Evolutionary conservation across 2,797 vertebrate genomes (phyloP), one percentile per base, ranked within the genome.

Genomic region (Sparus aurata): DNA sequence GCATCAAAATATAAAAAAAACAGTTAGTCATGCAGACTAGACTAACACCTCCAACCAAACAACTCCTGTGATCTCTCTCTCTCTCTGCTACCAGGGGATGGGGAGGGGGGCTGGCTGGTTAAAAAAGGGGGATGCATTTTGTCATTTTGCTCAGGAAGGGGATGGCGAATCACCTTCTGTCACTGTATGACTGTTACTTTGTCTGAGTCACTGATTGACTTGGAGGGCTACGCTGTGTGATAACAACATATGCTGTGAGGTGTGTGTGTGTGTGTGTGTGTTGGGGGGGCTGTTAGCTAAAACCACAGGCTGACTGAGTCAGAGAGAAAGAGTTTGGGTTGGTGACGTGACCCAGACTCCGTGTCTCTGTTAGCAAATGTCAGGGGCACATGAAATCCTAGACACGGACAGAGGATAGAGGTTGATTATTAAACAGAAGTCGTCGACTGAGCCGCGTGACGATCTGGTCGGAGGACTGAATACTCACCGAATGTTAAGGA

Each of bases 341-440:
- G 16, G 27, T 79, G 81, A 77, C 77, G 43, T 57, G 58, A 73
- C 52, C 72, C 72, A 74, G 75, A 77, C 76, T 78, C 30, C 13
- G 55, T 64, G 82, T 74, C 73, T 66, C 71, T 65, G 64, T 71
- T n/a, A 53, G 74, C 63, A 85, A 86, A 86, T 83, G 75, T 78
- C 86, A 84, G 15, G 45, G 63, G 11, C 54, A 59, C 69, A 63
- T 69, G 70, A 76, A 27, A 76, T 62, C 34, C 46, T 46, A 76
- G n/a, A 64, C 41, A 47, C 8, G 2, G 34, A 18, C 38, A n/a
- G 34, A 65, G 43, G 8, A 55, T 30, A 52, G 1, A 11, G 18
- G 22, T 27, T 50, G 13, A 69, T 81, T 57, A 27, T 41, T 27
- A 72, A 65, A 54, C n/a, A 69, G 23, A 5, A 45, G 45, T 45